Conservation (phyloP, 1,140 invertebrate genomes). For the Euborellia annulipes region DNA sequence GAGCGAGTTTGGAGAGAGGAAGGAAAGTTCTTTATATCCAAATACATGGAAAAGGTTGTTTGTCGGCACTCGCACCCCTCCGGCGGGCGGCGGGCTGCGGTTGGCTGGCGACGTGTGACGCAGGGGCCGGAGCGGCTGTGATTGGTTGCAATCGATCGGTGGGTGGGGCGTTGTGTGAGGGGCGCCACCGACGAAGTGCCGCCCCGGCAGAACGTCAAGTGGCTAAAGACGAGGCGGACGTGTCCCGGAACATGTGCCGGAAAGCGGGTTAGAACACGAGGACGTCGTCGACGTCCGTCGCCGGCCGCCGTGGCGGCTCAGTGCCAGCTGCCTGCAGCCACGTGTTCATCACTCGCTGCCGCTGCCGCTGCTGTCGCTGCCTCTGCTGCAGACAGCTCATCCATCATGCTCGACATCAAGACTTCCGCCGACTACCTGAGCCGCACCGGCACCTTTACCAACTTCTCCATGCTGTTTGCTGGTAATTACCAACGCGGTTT, state of each 20-base stretch:
- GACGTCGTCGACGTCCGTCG: constrained; percentile 13
- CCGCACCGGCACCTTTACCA: constrained; percentile 39
- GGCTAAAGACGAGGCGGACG: not conserved
- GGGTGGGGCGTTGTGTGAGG: not conserved
- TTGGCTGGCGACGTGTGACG: no score
- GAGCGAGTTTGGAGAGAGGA: no score
- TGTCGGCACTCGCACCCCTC: no score
- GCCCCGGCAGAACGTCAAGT: not conserved
- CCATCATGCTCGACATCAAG: constrained; percentile 43
- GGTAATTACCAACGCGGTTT: constrained; percentile 29
- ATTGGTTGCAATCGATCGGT: not conserved
- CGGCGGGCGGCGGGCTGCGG: no score
- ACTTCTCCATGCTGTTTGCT: constrained; percentile 46
- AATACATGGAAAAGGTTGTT: no score
- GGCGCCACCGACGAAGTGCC: not conserved
- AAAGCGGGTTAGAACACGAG: not conserved
- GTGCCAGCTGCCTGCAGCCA: constrained; percentile 14
- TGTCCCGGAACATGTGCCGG: not conserved
- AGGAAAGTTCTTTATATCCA: no score
- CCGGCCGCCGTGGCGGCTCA: not conserved
- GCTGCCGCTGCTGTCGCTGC: constrained; percentile 20
- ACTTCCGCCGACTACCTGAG: constrained; percentile 39
- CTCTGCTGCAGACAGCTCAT: constrained; percentile 5
- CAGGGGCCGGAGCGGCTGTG: no score
- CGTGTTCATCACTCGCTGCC: constrained; percentile 7